Base-by-base conservation (phyloP, 2,797 vertebrate genomes). In the Etheostoma nigrum region DNA sequence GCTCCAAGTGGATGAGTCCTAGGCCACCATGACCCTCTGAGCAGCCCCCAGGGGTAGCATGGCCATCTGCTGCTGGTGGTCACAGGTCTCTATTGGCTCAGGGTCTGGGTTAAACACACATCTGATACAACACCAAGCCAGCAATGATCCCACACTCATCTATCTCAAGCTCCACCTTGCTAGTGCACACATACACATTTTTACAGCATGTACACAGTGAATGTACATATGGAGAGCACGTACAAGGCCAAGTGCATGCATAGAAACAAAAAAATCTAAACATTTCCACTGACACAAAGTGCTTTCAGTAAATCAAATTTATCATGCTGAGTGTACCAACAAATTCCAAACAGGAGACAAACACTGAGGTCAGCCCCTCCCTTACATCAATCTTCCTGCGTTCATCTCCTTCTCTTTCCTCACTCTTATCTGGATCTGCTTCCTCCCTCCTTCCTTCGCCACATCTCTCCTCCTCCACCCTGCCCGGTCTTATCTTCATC, bases 251-350 rank as follows among this genome's bases (percentile, higher is more conserved):
- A n/a, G 47, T 7, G 6, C 2, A 67, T 19, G 45, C 14, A 53
- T 30, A 52, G 1, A 23, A 23, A 23, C 21, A 25, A 25, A 25
- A 65, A 70, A 75, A 71, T 73, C 63, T 40, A 72, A 69, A 93
- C 88, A 88, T 80, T 83, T 82, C 81, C 84, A 68, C 80, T 33
- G 78, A 89, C 89, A 82, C 80, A 79, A 85, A 79, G 78, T 75
- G 67, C 76, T 93, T 94, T 95, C 92, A 92, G 85, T 89, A 92
- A 93, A 92, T 89, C 89, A 88, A 94, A 93, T 94, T 91, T 88
- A 88, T 90, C 88, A 88, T 82, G 75, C 80, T 84, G 86, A 93
- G 90, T 89, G 87, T 89, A 89, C 87, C 89, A 89, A 85, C 89
- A 85, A 82, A 88, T 89, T 91, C 80, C 88, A 88, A 90, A 90